These are phyloP conservation scores for Tridacna gigas DNA, from an alignment of 2,888 invertebrate species.

Conservation along the genomic window DNA sequence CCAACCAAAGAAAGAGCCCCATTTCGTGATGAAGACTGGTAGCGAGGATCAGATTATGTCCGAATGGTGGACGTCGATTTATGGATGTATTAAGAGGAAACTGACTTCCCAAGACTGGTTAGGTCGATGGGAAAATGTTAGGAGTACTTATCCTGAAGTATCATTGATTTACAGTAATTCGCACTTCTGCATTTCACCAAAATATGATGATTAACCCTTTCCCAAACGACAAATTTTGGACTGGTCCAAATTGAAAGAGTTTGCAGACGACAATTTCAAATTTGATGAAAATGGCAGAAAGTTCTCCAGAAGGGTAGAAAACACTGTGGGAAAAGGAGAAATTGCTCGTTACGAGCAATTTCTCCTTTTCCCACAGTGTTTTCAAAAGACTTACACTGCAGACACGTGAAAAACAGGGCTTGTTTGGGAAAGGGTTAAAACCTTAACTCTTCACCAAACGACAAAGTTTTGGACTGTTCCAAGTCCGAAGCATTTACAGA, in stretches of 20 bases:
- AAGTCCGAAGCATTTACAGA: no score
- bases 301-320: no score
- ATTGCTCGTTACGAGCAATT: not conserved
- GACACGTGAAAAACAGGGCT: no score
- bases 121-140: slow-evolving; percentile 5
- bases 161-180: slow-evolving; percentile 17
- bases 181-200: slow-evolving; percentile 3
- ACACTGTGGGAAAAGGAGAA: no score
- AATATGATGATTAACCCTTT: not conserved
- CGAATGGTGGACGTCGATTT: slow-evolving; percentile 44
- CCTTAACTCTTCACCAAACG: no score
- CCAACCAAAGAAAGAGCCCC: slow-evolving; percentile 26
- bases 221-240: slow-evolving; percentile 11
- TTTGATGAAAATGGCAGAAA: no score
- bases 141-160: not conserved
- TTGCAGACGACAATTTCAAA: no score
- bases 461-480: no score
- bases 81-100: slow-evolving; percentile 24
- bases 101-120: slow-evolving; percentile 33
- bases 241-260: slow-evolving; percentile 2
- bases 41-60: slow-evolving; percentile 18
- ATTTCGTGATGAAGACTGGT: slow-evolving; percentile 20
- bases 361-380: slow-evolving; percentile 3
- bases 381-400: not conserved
- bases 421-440: no score